These are phyloP conservation scores for Sardinella longiceps DNA, from an alignment of 2,797 vertebrate genomes.

Conservation along the genomic window DNA sequence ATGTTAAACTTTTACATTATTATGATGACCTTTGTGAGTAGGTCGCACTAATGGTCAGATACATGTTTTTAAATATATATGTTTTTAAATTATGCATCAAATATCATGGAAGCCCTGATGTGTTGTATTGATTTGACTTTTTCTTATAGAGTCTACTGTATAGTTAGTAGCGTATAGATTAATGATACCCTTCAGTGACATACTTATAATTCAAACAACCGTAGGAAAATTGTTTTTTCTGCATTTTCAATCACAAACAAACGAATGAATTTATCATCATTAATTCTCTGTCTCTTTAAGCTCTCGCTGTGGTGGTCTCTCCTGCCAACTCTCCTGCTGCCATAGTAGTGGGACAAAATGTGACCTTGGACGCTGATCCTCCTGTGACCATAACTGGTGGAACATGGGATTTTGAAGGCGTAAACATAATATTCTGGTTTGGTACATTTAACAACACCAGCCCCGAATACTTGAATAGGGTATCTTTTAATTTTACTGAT, in stretches of 20 bases:
- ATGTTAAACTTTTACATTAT: not conserved
- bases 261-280: not conserved
- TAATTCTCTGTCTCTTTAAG: not conserved
- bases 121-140: too few species aligned
- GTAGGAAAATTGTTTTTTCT: too few species aligned
- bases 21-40: too few species aligned
- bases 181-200: too few species aligned
- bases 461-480: accelerated
- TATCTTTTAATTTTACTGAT: not conserved
- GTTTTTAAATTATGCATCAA: not conserved
- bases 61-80: not conserved
- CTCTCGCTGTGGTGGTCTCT: conserved; percentile 23
- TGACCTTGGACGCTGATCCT: conserved; percentile 58
- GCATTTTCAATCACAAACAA: not conserved
- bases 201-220: too few species aligned
- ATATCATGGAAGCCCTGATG: not conserved
- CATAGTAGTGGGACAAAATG: conserved; percentile 57
- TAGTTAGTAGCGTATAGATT: too few species aligned
- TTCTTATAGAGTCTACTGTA: too few species aligned
- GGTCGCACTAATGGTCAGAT: not conserved
- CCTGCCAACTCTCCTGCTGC: conserved; percentile 54
- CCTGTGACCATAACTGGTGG: accelerated
- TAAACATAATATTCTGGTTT: conserved; percentile 35
- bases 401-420: conserved; percentile 50
- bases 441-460: accelerated